These are phyloP conservation scores for Drosophila miranda DNA, from an alignment of 1,140 invertebrate species.

Conservation along the genomic window DNA sequence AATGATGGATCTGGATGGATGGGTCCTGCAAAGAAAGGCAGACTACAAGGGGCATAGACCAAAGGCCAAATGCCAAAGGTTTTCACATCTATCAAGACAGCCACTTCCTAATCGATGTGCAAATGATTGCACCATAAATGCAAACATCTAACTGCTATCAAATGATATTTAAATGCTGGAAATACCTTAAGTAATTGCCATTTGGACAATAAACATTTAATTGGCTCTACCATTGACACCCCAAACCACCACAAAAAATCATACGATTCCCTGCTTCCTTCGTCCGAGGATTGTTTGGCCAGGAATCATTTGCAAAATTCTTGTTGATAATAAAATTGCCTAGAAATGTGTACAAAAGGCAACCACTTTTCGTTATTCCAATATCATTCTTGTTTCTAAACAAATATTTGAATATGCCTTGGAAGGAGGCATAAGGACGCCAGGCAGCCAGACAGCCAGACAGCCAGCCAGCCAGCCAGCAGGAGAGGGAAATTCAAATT, in stretches of 20 bases:
- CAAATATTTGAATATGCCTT: conserved; percentile 38
- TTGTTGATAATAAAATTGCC: not conserved
- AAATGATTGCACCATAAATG: not conserved
- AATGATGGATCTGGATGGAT: conserved; percentile 1
- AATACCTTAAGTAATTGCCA: not conserved
- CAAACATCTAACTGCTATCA: not conserved
- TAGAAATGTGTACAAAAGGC: not conserved
- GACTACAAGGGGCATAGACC: too few species aligned
- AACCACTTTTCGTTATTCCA: conserved; percentile 11
- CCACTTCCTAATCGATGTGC: not conserved
- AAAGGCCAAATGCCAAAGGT: not conserved
- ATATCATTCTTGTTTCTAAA: conserved; percentile 12
- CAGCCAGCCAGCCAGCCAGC: not conserved
- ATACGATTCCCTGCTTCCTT: not conserved
- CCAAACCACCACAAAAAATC: not conserved
- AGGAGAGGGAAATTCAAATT: conserved; percentile 40
- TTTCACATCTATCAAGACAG: not conserved
- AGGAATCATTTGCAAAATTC: not conserved
- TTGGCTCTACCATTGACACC: conserved; percentile 5
- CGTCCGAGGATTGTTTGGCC: too few species aligned
- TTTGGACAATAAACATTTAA: not conserved
- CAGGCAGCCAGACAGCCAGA: too few species aligned
- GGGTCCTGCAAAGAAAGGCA: not conserved
- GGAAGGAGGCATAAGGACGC: not conserved
- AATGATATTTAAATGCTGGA: not conserved